Conservation (phyloP, 2,113 vertebrate species). For the Bathybates hornii region DNA sequence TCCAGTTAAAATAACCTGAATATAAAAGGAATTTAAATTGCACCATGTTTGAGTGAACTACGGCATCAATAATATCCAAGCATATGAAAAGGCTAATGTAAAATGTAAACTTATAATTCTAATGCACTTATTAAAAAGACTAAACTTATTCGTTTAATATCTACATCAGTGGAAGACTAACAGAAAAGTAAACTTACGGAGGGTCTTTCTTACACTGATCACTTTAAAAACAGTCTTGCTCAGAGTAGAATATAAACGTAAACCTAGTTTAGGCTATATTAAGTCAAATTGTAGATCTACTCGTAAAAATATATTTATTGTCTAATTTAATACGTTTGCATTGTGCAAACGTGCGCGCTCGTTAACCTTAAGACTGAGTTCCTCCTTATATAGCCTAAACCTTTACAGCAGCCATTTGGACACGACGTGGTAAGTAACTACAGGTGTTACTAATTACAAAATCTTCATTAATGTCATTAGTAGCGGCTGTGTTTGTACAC, state of each 20-base stretch:
- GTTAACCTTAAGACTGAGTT: neutral
- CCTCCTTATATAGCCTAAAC: neutral
- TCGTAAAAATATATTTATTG: neutral
- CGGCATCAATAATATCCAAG: neutral
- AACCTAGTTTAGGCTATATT: neutral
- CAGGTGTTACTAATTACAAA: neutral
- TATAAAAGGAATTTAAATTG: neutral
- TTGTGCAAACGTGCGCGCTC: neutral
- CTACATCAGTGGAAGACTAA: neutral
- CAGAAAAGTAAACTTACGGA: neutral
- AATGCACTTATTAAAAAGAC: neutral
- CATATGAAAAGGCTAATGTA: neutral
- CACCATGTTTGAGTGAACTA: neutral
- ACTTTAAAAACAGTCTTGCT: rapidly evolving
- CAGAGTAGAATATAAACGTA: neutral
- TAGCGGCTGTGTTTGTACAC: neutral
- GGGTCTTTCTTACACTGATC: neutral
- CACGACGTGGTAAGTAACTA: rapidly evolving
- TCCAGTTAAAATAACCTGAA: neutral
- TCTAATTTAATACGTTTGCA: neutral
- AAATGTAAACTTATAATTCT: neutral
- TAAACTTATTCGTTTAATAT: neutral
- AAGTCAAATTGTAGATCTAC: neutral
- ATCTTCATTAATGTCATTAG: neutral
- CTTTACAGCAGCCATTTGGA: neutral